A percentile compares a stretch with the other conserved stretches of the same genome.
Evolutionary conservation across 2,888 invertebrate species (phyloP).

Genomic region (Apocheima hispidaria): DNA sequence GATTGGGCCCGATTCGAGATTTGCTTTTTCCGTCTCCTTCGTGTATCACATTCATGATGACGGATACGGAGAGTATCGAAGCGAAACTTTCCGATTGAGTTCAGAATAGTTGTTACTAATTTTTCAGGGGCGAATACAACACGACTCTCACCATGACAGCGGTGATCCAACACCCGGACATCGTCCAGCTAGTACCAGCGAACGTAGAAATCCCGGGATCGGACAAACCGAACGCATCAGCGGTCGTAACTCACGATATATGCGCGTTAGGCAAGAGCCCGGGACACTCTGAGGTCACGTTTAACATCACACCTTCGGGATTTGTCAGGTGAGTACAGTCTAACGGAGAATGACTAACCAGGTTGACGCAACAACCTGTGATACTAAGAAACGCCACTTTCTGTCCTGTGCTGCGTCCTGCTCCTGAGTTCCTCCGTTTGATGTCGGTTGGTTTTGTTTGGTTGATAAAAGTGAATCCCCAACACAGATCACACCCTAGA

Average conservation of each 20-base stretch:
- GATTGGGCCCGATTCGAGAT: too few relatives aligned
- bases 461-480: too few relatives aligned
- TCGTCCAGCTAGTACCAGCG: constrained; percentile 85
- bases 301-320: constrained; percentile 84
- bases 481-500: too few relatives aligned
- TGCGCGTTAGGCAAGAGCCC: constrained; percentile 87
- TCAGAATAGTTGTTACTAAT: not conserved
- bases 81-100: too few relatives aligned
- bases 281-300: constrained; percentile 88
- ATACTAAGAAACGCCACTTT: too few relatives aligned
- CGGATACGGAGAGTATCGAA: too few relatives aligned
- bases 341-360: not conserved
- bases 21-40: too few relatives aligned
- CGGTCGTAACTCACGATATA: constrained; percentile 78
- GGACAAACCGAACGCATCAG: constrained; percentile 61
- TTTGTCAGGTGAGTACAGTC: constrained; percentile 76
- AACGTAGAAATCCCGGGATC: constrained; percentile 72
- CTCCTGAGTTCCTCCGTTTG: too few relatives aligned
- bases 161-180: constrained; percentile 87
- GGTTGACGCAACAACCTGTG: too few relatives aligned
- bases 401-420: too few relatives aligned
- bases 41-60: too few relatives aligned
- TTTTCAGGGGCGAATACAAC: constrained; percentile 76
- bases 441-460: too few relatives aligned
- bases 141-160: constrained; percentile 82